Base-by-base conservation (phyloP, 2,113 vertebrate species). In the Chaetodon auriga region DNA sequence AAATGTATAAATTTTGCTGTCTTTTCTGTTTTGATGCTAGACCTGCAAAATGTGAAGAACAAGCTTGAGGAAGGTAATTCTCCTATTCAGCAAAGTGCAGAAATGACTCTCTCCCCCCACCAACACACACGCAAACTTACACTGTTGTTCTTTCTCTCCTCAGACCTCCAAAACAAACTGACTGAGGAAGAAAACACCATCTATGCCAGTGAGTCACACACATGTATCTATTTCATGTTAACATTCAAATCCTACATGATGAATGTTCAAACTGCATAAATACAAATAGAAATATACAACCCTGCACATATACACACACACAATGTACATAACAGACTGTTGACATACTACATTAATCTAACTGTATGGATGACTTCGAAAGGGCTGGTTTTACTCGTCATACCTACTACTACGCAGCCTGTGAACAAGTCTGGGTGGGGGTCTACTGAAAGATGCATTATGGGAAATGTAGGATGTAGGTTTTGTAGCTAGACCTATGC, bases 121-220 rank as follows among this genome's bases (percentile, higher is more conserved):
- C 30, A 30, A 30, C 30, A 30, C 30, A 30, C 30, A 30, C 30
- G 3, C 30, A 30, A 30, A 36, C 65, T 6, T 30, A 69, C 1
- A 45, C 4, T 19, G 6, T 69, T 75, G 23, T 62, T 68, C 14
- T 57, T 46, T 35, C 15, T 73, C 58, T 73, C 23, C 45, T 63
- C 69, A 92, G 92, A 30, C 23, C 55, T 81, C 57, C 18, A 46
- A 41, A 9, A 0, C 12, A 51, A 53, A 75, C 2, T 48, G 15
- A 13, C 0, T 6, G 1, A 57, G n/a, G 76, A 86, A 0, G 60
- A 83, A 0, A 15, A 7, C 0, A 83, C 14, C 0, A 80, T 90
- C 49, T 0, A 46, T 30, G 0, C 63, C 41, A 25, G 90, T 92
- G 58, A 85, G 90, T 90, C 46, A 38, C 43, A 65, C 48, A 68